phyloP scores from a whole-genome alignment of 2,888 invertebrate genomes.

The Sturmia bella region DNA sequence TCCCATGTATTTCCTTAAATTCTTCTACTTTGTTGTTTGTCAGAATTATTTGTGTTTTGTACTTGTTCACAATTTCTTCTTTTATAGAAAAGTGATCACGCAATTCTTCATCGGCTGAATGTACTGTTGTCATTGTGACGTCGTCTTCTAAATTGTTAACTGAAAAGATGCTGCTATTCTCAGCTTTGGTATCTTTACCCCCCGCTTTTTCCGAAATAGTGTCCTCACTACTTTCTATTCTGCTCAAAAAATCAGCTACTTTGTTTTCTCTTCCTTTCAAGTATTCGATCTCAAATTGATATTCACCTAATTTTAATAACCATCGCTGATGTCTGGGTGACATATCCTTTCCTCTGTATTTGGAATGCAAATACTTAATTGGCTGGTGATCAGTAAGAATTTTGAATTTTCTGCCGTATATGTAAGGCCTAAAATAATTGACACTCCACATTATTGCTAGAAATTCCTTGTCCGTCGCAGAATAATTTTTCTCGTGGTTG shows the following conservation, averaged over 20 bases:
- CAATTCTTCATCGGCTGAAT: slow-evolving; percentile 46
- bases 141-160: slow-evolving; percentile 20
- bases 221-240: too few relatives aligned
- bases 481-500: too few relatives aligned
- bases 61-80: slow-evolving; percentile 61
- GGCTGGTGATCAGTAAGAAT: too few relatives aligned
- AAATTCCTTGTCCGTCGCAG: too few relatives aligned
- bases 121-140: slow-evolving; percentile 47
- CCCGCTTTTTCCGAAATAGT: too few relatives aligned
- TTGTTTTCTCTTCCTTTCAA: slow-evolving; percentile 53
- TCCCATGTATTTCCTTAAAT: slow-evolving; percentile 48
- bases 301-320: slow-evolving; percentile 40
- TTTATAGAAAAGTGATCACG: slow-evolving; percentile 47
- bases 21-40: slow-evolving; percentile 60
- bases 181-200: background rate
- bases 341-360: background rate
- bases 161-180: background rate
- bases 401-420: too few relatives aligned
- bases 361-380: too few relatives aligned
- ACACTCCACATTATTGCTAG: too few relatives aligned
- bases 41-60: slow-evolving; percentile 48
- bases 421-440: too few relatives aligned
- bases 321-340: slow-evolving; percentile 49
- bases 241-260: slow-evolving; percentile 46
- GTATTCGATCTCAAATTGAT: slow-evolving; percentile 30